phyloP scores from a whole-genome alignment of 2,113 vertebrate genomes.

The Isurus oxyrinchus region DNA sequence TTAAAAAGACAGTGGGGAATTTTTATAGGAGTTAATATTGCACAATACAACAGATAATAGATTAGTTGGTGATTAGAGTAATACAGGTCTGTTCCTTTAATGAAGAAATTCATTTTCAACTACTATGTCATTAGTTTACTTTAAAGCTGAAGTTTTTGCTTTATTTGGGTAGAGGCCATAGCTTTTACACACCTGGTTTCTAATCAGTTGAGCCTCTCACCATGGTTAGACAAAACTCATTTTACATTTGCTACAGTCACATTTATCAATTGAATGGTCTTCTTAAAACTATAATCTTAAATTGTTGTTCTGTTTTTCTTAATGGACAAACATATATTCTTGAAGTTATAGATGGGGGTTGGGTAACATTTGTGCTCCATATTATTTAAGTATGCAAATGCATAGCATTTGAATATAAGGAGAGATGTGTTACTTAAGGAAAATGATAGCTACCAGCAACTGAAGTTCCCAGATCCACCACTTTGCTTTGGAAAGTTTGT shows the following conservation, averaged over 20 bases:
- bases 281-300: background rate
- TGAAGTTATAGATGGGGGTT: background rate
- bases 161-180: background rate
- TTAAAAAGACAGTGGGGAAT: background rate
- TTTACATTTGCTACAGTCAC: background rate
- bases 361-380: background rate
- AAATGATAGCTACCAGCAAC: background rate
- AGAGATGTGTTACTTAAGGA: background rate
- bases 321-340: background rate
- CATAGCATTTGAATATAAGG: background rate
- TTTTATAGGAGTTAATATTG: background rate
- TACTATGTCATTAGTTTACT: background rate
- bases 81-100: background rate
- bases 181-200: background rate
- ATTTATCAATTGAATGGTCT: background rate
- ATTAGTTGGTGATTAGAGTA: background rate
- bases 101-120: background rate
- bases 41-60: background rate
- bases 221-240: background rate
- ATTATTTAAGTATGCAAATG: background rate
- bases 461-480: too few relatives aligned
- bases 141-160: background rate
- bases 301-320: background rate
- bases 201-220: background rate
- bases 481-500: too few relatives aligned